phyloP scores from a whole-genome alignment of 2,113 vertebrate species.

The Myotis davidii region DNA sequence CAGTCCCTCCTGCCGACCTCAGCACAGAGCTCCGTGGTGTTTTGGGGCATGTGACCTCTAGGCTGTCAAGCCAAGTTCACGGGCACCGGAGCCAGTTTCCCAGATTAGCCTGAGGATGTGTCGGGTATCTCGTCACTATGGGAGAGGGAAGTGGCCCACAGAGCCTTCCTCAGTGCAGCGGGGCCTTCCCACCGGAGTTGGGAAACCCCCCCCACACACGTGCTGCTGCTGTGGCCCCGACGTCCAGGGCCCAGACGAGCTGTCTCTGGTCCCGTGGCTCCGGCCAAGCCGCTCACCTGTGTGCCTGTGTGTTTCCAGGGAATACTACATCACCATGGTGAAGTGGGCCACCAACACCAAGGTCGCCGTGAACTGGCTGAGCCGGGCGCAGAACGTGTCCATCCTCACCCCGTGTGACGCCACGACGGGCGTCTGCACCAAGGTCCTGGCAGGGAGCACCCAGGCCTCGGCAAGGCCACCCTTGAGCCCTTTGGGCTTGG shows the following conservation, averaged over 20 bases:
- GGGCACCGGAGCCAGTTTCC: too few species aligned
- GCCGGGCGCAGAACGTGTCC: slow-evolving; percentile 97
- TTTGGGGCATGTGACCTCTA: too few species aligned
- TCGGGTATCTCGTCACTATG: too few species aligned
- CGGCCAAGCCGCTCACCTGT: not conserved
- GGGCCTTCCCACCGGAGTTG: too few species aligned
- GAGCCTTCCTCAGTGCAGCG: too few species aligned
- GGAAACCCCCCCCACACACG: too few species aligned
- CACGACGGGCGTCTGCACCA: slow-evolving; percentile 96
- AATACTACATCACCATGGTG: slow-evolving; percentile 98
- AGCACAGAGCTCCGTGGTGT: too few species aligned
- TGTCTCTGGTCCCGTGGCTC: accelerated
- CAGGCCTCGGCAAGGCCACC: accelerated
- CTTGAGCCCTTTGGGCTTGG: not conserved
- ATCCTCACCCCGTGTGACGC: slow-evolving; percentile 96
- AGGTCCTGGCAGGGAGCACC: slow-evolving; percentile 84
- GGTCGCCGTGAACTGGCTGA: slow-evolving; percentile 98
- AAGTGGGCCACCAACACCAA: slow-evolving; percentile 98
- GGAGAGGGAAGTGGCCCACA: too few species aligned
- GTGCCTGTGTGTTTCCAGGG: slow-evolving; percentile 82
- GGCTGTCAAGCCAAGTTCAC: too few species aligned
- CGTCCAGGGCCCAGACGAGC: accelerated
- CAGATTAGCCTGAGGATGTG: too few species aligned
- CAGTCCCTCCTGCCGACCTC: accelerated
- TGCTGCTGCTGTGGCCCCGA: not conserved